Percentiles rank a stretch among this genome's conserved stretches.
Evolutionary conservation across 2,113 vertebrate species (phyloP).

Genomic region (Orthochromis malagaraziensis): DNA sequence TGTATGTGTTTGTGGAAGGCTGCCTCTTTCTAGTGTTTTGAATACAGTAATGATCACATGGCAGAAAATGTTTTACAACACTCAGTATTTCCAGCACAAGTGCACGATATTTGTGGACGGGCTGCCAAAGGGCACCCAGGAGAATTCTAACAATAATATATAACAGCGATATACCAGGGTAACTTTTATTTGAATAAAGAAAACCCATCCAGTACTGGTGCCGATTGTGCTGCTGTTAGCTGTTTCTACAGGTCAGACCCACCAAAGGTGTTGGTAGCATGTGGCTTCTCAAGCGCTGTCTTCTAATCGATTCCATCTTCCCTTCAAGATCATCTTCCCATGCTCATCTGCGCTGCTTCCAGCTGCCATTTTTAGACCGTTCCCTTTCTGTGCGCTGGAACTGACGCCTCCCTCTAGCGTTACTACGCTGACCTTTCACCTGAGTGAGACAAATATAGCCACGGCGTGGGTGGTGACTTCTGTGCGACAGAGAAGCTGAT

Average conservation of each 20-base stretch:
- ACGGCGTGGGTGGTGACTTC: not conserved
- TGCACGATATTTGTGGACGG: not conserved
- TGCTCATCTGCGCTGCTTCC: not conserved
- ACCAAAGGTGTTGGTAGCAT: rapidly evolving
- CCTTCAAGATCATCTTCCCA: not conserved
- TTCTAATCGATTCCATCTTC: not conserved
- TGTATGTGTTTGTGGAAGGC: rapidly evolving
- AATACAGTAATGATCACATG: not conserved
- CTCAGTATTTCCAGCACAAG: not conserved
- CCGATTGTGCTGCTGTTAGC: not conserved
- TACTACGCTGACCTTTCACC: not conserved
- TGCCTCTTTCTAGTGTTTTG: not conserved
- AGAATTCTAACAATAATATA: not conserved
- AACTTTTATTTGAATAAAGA: not conserved
- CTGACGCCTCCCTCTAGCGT: not conserved
- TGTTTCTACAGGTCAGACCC: not conserved
- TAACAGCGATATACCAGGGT: not conserved
- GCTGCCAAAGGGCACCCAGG: not conserved
- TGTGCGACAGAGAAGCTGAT: not conserved
- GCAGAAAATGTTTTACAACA: not conserved
- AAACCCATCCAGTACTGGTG: not conserved
- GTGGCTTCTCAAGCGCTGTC: not conserved
- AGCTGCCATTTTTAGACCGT: not conserved
- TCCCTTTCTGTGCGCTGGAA: not conserved
- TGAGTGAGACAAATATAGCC: rapidly evolving